A percentile compares a stretch with the other conserved stretches of the same genome.
Evolutionary conservation across 1,140 invertebrate species (phyloP).

Genomic region (Melipona quadrifasciata): DNA sequence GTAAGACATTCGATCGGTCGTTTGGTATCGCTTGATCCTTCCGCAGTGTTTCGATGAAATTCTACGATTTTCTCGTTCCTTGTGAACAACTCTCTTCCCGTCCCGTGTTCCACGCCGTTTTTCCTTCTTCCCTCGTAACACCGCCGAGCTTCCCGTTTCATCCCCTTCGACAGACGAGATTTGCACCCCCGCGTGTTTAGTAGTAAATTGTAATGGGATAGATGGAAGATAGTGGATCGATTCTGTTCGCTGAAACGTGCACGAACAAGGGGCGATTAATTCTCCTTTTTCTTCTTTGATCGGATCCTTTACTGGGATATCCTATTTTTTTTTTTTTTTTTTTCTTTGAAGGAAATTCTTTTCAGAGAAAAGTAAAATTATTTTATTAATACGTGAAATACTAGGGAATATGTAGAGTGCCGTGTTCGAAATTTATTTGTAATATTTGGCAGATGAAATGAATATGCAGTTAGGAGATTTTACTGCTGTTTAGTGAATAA

Average conservation of each 20-base stretch:
- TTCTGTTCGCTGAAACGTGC: background rate
- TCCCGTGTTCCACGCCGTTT: background rate
- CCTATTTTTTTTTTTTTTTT: too few species aligned
- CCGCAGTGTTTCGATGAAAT: background rate
- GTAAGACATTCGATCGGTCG: constrained; percentile 13
- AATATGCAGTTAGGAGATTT: too few species aligned
- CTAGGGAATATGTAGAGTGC: too few species aligned
- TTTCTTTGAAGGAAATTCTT: too few species aligned
- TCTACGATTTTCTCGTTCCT: background rate
- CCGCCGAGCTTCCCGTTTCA: background rate
- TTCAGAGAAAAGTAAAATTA: too few species aligned
- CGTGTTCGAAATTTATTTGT: too few species aligned
- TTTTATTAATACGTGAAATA: too few species aligned
- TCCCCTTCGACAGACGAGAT: background rate
- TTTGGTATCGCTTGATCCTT: background rate
- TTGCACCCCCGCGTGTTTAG: background rate
- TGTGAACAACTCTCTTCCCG: background rate
- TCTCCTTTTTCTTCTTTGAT: background rate
- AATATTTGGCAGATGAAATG: too few species aligned
- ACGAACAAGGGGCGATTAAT: background rate
- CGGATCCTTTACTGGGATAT: too few species aligned
- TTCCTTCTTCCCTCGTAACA: background rate
- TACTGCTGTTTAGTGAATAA: too few species aligned
- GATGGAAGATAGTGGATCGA: background rate
- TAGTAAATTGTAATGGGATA: background rate